Evolutionary conservation across 2,797 vertebrate species (phyloP).

Genomic region (Capromys pilorides): DNA sequence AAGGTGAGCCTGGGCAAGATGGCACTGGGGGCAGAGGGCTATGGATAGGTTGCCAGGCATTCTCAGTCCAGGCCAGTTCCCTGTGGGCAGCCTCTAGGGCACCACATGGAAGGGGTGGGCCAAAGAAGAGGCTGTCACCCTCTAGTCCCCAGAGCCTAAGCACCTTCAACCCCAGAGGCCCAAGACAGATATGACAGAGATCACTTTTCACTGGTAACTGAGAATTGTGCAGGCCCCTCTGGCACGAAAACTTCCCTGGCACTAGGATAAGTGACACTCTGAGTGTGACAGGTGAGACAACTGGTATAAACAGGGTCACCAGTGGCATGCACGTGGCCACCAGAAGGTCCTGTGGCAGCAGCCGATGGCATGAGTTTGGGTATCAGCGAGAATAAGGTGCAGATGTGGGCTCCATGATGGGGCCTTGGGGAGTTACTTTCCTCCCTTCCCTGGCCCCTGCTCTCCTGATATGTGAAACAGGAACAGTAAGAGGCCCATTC

Average conservation of each 20-base stretch:
- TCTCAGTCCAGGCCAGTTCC: not conserved
- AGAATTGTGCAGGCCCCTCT: slow-evolving; percentile 12
- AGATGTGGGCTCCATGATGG: not conserved
- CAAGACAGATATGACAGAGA: not conserved
- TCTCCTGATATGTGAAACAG: not conserved
- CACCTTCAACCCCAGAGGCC: not conserved
- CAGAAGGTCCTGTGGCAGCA: not conserved
- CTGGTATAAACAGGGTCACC: not conserved
- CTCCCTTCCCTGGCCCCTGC: not conserved
- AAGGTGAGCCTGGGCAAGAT: not conserved
- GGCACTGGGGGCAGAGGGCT: not conserved
- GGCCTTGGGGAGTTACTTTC: not conserved
- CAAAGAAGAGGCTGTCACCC: not conserved
- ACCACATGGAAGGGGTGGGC: not conserved
- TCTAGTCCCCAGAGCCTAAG: not conserved
- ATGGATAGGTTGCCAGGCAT: not conserved
- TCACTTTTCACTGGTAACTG: slow-evolving; percentile 15
- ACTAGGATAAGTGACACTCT: not conserved
- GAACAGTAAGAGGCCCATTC: not conserved
- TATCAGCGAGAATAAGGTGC: not conserved
- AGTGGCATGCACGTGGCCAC: not conserved
- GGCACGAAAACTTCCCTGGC: slow-evolving; percentile 34
- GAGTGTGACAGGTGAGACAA: slow-evolving; percentile 39
- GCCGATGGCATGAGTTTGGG: not conserved
- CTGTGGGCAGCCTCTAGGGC: not conserved